Conservation (phyloP, 2,113 vertebrate genomes). For the Oreocharis arfaki region DNA sequence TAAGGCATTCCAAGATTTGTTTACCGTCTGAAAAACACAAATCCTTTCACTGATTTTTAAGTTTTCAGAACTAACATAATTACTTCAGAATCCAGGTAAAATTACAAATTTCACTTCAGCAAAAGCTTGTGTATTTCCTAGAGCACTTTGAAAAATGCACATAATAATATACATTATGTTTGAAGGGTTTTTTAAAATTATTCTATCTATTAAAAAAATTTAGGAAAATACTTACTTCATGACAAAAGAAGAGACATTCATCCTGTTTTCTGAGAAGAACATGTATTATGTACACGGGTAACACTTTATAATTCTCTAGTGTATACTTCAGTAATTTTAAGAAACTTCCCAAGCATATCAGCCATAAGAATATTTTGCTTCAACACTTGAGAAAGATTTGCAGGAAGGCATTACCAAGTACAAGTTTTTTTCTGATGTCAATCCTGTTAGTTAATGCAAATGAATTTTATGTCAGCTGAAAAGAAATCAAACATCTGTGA, state of each 20-base stretch:
- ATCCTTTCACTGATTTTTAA: background rate
- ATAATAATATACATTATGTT: background rate
- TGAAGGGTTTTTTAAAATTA: accelerated
- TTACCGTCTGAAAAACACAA: conserved; percentile 80
- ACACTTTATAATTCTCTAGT: background rate
- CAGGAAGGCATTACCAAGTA: background rate
- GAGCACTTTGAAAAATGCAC: background rate
- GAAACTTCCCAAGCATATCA: background rate
- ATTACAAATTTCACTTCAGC: background rate
- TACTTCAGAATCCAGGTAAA: background rate
- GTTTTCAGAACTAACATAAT: background rate
- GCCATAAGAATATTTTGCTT: background rate
- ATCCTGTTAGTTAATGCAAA: background rate
- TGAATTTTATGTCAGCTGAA: background rate
- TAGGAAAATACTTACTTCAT: background rate
- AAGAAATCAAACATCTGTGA: background rate
- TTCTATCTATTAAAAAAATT: background rate
- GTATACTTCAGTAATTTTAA: background rate
- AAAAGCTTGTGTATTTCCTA: background rate
- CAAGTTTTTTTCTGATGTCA: background rate
- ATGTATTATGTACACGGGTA: background rate
- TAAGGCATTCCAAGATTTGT: conserved; percentile 91
- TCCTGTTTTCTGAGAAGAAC: background rate
- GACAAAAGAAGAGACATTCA: background rate
- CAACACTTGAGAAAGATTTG: background rate